phyloP scores from a whole-genome alignment of 2,797 vertebrate species.

The Pseudochirops cupreus region DNA sequence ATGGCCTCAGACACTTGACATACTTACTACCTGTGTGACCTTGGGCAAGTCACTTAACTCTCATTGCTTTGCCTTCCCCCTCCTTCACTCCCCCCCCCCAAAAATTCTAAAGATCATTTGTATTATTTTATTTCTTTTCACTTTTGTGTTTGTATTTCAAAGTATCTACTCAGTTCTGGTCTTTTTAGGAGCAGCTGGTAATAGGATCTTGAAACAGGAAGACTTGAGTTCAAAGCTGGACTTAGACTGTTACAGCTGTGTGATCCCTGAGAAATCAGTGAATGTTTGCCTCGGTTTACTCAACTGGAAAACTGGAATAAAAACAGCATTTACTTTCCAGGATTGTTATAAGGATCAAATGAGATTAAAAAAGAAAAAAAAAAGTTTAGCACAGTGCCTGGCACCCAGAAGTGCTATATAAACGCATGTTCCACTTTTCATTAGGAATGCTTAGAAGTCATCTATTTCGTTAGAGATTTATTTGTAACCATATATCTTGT shows the following conservation, averaged over 20 bases:
- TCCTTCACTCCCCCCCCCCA: no score
- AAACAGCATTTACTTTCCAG: no score
- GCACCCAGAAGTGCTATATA: not conserved
- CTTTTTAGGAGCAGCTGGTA: not conserved
- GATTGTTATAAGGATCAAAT: not conserved
- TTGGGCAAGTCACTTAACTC: no score
- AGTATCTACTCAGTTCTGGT: not conserved
- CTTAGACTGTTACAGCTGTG: not conserved
- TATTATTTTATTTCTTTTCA: not conserved
- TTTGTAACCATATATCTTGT: not conserved
- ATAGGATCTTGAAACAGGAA: not conserved
- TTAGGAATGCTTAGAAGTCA: not conserved
- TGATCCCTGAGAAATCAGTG: not conserved
- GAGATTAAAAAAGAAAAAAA: not conserved
- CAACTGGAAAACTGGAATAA: no score
- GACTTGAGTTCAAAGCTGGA: not conserved
- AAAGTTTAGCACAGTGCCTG: not conserved
- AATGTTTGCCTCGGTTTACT: not conserved
- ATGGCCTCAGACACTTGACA: no score
- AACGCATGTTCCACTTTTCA: not conserved
- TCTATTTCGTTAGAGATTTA: not conserved
- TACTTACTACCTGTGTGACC: no score
- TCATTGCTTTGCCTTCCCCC: no score
- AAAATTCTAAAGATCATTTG: no score
- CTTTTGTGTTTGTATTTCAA: not conserved